phyloP scores from a whole-genome alignment of 2,113 vertebrate species.

The Aspiorhynchus laticeps region DNA sequence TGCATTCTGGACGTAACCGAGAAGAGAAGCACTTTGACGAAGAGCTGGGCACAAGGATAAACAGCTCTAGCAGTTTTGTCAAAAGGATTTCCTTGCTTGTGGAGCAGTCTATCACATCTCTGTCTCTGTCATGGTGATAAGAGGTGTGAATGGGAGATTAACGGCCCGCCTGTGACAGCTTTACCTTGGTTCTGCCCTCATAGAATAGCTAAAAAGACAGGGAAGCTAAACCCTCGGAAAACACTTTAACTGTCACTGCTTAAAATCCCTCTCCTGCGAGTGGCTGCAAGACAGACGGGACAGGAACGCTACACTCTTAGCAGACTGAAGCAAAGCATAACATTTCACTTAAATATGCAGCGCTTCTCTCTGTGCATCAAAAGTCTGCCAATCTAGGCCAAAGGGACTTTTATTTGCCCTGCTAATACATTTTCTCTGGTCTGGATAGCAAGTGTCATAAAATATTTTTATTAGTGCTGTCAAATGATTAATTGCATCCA shows the following conservation, averaged over 20 bases:
- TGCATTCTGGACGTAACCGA: slow-evolving; percentile 24
- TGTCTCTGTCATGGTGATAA: slow-evolving; percentile 68
- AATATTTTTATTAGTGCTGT: too few relatives aligned
- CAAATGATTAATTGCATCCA: too few relatives aligned
- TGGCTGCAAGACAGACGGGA: slow-evolving; percentile 28
- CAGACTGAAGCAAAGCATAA: neutral
- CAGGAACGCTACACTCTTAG: neutral
- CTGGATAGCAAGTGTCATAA: neutral
- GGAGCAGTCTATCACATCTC: slow-evolving; percentile 63
- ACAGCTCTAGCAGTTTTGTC: slow-evolving; percentile 66
- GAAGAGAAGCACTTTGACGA: slow-evolving; percentile 17
- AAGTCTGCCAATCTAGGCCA: neutral
- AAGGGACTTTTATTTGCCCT: neutral
- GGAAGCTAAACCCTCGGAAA: slow-evolving; percentile 43
- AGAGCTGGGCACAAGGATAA: slow-evolving; percentile 61
- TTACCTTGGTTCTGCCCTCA: slow-evolving; percentile 60
- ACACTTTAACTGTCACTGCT: slow-evolving; percentile 50
- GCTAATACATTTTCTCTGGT: neutral
- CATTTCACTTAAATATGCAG: neutral
- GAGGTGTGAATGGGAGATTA: slow-evolving; percentile 71
- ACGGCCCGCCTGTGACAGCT: slow-evolving; percentile 52
- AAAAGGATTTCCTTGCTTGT: slow-evolving; percentile 65
- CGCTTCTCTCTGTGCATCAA: neutral
- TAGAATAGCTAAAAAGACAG: slow-evolving; percentile 57
- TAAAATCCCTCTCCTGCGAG: slow-evolving; percentile 45